Conservation (phyloP, 2,888 invertebrate genomes). For the Orchesella flavescens region DNA sequence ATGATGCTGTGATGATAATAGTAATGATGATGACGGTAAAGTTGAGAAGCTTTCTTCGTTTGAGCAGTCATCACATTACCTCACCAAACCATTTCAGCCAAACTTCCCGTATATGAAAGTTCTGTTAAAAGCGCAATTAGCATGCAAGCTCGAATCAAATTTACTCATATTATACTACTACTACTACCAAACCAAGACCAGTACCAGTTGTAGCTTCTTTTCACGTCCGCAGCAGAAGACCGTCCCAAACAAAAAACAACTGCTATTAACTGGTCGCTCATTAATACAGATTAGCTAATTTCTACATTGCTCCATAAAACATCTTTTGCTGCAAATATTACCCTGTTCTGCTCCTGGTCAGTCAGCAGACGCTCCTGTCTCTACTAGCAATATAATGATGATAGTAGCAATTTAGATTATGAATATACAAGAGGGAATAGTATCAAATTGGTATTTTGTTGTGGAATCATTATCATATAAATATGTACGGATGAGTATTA, state of each 20-base stretch:
- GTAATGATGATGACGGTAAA: constrained; percentile 58
- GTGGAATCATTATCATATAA: too few species aligned
- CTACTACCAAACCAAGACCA: too few species aligned
- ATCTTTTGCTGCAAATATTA: not conserved
- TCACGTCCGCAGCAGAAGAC: too few species aligned
- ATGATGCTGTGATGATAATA: constrained; percentile 50
- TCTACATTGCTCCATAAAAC: constrained; percentile 41
- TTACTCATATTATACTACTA: constrained; percentile 23
- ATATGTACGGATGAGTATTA: not conserved
- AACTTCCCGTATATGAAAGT: not conserved
- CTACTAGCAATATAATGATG: not conserved
- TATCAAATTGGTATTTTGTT: not conserved
- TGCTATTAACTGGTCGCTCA: constrained; percentile 48
- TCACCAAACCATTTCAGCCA: constrained; percentile 9
- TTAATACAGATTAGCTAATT: constrained; percentile 60
- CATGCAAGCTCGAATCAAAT: constrained; percentile 52
- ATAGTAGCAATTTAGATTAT: not conserved
- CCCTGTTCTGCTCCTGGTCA: not conserved
- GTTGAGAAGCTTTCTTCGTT: constrained; percentile 38
- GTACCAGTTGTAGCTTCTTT: too few species aligned
- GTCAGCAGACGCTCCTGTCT: not conserved
- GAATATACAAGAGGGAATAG: not conserved
- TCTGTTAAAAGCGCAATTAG: constrained; percentile 51
- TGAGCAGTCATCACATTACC: constrained; percentile 40
- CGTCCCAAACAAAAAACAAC: constrained; percentile 23